Evolutionary conservation across 92 coral and sea anemone species (phyloP).

Genomic region (Porites rus): DNA sequence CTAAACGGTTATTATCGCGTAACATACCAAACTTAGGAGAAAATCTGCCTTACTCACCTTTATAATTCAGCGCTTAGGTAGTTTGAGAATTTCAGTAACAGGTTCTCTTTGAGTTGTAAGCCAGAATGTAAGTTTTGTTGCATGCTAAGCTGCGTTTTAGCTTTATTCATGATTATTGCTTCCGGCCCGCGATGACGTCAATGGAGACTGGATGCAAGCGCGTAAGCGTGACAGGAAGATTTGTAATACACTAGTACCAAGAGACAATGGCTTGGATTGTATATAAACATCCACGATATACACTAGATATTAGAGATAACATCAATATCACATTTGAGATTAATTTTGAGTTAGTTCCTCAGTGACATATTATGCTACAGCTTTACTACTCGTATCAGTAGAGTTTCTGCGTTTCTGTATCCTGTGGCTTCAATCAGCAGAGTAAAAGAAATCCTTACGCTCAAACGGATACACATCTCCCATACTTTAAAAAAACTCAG

Average conservation of each 20-base stretch:
- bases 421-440: background rate
- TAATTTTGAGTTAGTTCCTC: too few relatives aligned
- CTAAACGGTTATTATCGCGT: background rate
- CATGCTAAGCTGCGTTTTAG: background rate
- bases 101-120: background rate
- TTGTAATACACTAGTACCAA: too few relatives aligned
- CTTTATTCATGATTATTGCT: slow-evolving; percentile 1
- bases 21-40: background rate
- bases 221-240: too few relatives aligned
- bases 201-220: background rate
- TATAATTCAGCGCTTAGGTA: background rate
- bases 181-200: slow-evolving; percentile 44
- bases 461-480: background rate
- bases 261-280: too few relatives aligned
- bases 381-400: too few relatives aligned
- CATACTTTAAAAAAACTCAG: background rate
- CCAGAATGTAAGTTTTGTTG: background rate
- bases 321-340: too few relatives aligned
- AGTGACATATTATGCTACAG: too few relatives aligned
- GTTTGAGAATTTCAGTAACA: background rate
- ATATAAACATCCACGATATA: too few relatives aligned
- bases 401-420: background rate
- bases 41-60: background rate
- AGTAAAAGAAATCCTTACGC: background rate
- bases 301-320: too few relatives aligned